phyloP scores from a whole-genome alignment of 2,888 invertebrate species.

The Tachina fera region DNA sequence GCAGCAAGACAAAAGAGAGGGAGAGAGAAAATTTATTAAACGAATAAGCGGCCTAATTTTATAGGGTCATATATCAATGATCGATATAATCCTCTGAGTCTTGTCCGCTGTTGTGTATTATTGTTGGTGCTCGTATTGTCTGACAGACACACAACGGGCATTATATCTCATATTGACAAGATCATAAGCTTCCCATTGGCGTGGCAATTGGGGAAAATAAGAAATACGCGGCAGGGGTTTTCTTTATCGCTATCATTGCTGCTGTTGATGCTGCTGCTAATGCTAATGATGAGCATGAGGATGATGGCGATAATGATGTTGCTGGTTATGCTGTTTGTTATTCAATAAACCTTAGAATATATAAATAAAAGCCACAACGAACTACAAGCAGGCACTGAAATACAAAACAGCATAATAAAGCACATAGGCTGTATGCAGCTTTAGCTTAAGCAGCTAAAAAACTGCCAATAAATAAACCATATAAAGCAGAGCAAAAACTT shows the following conservation, averaged over 20 bases:
- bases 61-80: conserved; percentile 69
- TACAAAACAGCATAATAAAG: conserved; percentile 60
- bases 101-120: conserved; percentile 9
- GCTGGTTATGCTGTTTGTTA: conserved; percentile 42
- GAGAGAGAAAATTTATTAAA: conserved; percentile 49
- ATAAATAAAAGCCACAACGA: conserved; percentile 20
- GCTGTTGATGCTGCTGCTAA: conserved; percentile 6
- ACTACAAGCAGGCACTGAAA: background rate
- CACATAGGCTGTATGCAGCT: conserved; percentile 53
- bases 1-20: background rate
- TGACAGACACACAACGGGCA: conserved; percentile 56
- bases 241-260: conserved; percentile 21
- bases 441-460: conserved; percentile 37
- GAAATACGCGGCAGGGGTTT: conserved; percentile 67
- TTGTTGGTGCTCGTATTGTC: conserved; percentile 3
- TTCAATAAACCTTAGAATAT: conserved; percentile 66
- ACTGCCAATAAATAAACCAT: conserved; percentile 39
- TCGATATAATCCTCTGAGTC: conserved; percentile 21
- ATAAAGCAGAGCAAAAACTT: conserved; percentile 14
- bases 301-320: background rate
- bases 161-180: conserved; percentile 71
- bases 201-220: conserved; percentile 57
- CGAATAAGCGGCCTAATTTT: conserved; percentile 68
- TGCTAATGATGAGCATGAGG: background rate
- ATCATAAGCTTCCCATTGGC: conserved; percentile 67